Conservation (phyloP, 2,888 invertebrate species). For the Phytoseiulus persimilis region DNA sequence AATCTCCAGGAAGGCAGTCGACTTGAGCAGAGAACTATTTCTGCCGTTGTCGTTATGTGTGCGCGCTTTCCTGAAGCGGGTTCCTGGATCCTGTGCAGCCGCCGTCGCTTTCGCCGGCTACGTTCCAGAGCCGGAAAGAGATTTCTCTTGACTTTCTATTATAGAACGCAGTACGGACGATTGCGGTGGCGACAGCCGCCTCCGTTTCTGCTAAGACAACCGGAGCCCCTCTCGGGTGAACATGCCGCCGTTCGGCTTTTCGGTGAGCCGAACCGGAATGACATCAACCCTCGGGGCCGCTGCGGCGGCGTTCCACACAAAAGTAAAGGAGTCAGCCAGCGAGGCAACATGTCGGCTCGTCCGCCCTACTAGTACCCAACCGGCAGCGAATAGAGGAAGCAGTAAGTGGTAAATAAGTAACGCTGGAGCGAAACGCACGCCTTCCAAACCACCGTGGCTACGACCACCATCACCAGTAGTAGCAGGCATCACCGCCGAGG, state of each 20-base stretch:
- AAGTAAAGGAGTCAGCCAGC: neutral
- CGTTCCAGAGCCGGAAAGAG: neutral
- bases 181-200: neutral
- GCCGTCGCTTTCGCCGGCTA: too few species aligned
- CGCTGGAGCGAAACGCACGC: neutral
- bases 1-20: neutral
- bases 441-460: neutral
- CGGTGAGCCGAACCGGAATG: neutral
- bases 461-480: neutral
- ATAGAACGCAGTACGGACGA: neutral
- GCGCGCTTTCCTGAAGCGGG: neutral
- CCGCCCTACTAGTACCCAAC: neutral
- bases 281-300: neutral
- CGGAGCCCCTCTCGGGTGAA: neutral
- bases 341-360: neutral
- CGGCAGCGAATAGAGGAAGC: neutral
- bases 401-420: conserved; percentile 5
- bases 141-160: neutral
- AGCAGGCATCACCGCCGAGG: neutral
- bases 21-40: neutral
- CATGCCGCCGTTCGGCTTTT: neutral
- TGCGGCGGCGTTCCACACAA: neutral
- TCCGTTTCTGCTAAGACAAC: neutral
- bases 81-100: neutral
- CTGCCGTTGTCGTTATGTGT: neutral